These are phyloP conservation scores for Palythoa heliodiscus DNA, from an alignment of 92 coral and sea anemone genomes.

Conservation along the genomic window DNA sequence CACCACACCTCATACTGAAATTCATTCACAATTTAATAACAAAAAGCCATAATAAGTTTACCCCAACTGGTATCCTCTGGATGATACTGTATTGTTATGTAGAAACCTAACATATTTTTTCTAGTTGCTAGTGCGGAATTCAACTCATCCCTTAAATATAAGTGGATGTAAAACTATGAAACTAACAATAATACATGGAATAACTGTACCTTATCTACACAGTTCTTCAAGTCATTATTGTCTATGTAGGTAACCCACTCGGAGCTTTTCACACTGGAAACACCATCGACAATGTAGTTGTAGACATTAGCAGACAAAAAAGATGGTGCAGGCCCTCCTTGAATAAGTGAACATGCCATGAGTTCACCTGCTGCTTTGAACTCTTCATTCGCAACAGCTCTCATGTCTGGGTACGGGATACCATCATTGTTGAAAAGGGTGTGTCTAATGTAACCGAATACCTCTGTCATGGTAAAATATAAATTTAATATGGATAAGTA, in stretches of 20 bases:
- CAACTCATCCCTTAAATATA: constrained; percentile 9
- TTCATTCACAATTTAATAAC: constrained; percentile 21
- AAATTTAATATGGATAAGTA: constrained; percentile 18
- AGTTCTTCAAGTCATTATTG: constrained; percentile 14
- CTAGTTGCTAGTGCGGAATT: constrained; percentile 22
- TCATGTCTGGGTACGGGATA: constrained; percentile 58
- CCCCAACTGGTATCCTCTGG: constrained; percentile 19
- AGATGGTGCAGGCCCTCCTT: constrained; percentile 50
- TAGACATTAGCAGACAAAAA: constrained; percentile 53
- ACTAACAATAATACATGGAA: constrained; percentile 23
- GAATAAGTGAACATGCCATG: constrained; percentile 58
- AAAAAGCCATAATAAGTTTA: constrained; percentile 17
- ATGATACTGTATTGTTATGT: constrained; percentile 18
- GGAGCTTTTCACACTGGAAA: constrained; percentile 45
- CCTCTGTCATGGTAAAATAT: constrained; percentile 43
- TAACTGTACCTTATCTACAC: constrained; percentile 21
- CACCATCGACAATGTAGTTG: constrained; percentile 52
- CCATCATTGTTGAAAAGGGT: constrained; percentile 65
- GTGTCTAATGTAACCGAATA: constrained; percentile 55
- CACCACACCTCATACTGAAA: constrained; percentile 24
- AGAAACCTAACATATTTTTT: constrained; percentile 6
- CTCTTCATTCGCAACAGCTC: constrained; percentile 71
- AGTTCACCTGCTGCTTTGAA: constrained; percentile 61
- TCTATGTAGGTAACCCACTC: constrained; percentile 31
- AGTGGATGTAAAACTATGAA: constrained; percentile 20